Evolutionary conservation across 2,797 vertebrate species (phyloP).

Genomic region (Octomys mimax): DNA sequence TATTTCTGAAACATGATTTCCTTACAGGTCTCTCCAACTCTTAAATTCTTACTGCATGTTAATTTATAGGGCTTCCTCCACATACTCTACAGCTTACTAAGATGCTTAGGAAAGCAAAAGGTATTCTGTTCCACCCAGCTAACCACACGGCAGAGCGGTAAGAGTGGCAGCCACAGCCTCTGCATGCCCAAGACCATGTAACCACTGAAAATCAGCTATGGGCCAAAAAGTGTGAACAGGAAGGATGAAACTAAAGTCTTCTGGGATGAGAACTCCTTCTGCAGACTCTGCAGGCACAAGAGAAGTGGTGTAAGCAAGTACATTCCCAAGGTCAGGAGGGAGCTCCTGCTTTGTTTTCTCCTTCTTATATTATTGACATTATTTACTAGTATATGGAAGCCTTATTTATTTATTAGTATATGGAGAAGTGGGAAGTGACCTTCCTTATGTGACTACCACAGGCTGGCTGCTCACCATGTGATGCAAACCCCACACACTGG

Average conservation of each 20-base stretch:
- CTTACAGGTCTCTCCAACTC: neutral
- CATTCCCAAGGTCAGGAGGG: neutral
- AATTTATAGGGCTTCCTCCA: neutral
- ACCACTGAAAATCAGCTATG: neutral
- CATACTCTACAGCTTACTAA: neutral
- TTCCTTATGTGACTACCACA: neutral
- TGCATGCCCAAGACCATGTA: accelerated
- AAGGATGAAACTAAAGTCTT: neutral
- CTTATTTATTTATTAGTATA: neutral
- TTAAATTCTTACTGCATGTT: neutral
- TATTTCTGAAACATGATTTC: neutral
- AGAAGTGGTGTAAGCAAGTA: neutral
- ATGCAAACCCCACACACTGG: neutral
- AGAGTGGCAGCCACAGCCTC: neutral
- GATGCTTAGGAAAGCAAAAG: neutral
- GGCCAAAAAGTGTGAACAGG: neutral
- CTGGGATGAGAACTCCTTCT: neutral
- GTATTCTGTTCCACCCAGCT: neutral
- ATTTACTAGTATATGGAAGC: neutral
- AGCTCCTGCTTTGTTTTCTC: neutral
- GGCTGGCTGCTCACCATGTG: neutral
- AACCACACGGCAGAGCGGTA: neutral
- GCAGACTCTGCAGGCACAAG: neutral
- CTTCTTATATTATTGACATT: neutral
- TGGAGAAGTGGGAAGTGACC: neutral